These are phyloP conservation scores for Mylabris sibirica DNA, from an alignment of 2,888 invertebrate species.

Conservation along the genomic window DNA sequence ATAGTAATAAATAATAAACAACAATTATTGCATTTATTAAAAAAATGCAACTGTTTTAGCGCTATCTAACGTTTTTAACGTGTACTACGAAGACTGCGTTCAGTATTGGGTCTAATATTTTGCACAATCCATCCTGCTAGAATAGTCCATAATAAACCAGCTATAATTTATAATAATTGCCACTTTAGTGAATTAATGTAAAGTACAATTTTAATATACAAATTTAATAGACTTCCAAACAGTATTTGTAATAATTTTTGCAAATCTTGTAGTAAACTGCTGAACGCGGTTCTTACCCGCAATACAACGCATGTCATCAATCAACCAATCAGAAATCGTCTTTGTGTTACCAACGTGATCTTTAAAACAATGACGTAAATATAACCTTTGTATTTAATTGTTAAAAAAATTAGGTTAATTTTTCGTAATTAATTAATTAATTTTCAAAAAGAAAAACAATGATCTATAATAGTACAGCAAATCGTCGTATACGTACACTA, in stretches of 20 bases:
- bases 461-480: constrained; percentile 41
- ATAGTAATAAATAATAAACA: not conserved
- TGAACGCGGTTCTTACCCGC: no score
- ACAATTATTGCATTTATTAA: not conserved
- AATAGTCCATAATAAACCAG: no score
- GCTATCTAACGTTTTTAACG: not conserved
- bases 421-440: constrained; percentile 17
- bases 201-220: no score
- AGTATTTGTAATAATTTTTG: no score
- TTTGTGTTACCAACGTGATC: not conserved
- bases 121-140: no score
- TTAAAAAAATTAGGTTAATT: constrained; percentile 17
- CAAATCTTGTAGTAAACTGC: no score
- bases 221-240: no score
- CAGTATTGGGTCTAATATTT: not conserved
- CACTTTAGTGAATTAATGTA: no score
- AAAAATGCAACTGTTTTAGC: not conserved
- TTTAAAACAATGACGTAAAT: constrained; percentile 39
- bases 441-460: constrained; percentile 37
- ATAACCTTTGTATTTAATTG: constrained; percentile 44
- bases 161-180: no score
- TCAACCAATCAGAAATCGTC: not conserved
- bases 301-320: not conserved
- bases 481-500: constrained; percentile 46
- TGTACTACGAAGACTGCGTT: not conserved